A percentile compares a stretch with the other conserved stretches of the same genome.
phyloP scores from a whole-genome alignment of 1,140 invertebrate genomes.

The Drosophila ohnishii region DNA sequence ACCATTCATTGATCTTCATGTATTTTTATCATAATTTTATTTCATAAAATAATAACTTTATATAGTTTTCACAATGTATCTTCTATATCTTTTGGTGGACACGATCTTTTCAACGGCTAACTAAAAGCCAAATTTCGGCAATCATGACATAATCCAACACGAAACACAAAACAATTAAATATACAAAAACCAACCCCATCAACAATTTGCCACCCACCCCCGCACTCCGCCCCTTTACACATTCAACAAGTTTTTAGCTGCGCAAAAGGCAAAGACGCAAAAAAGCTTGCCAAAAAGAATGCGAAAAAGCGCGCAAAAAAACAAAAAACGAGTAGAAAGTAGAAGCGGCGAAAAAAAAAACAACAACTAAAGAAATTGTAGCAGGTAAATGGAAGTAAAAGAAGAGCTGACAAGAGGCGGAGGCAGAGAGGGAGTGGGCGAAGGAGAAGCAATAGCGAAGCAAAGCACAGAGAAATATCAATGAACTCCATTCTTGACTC shows the following conservation, averaged over 20 bases:
- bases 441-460: conserved; percentile 38
- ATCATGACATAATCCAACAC: conserved; percentile 41
- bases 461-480: conserved; percentile 63
- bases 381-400: conserved; percentile 58
- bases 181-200: conserved; percentile 52
- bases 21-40: no score
- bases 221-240: conserved; percentile 6
- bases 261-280: conserved; percentile 58
- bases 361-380: conserved; percentile 57
- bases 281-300: conserved; percentile 49
- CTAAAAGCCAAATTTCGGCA: conserved; percentile 16
- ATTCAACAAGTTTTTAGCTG: conserved; percentile 62
- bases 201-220: conserved; percentile 16
- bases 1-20: no score
- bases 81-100: not conserved
- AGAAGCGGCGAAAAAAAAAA: conserved; percentile 36
- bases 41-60: not conserved
- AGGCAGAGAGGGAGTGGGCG: conserved; percentile 24
- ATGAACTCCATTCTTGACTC: conserved; percentile 61
- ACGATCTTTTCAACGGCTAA: not conserved
- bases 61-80: not conserved
- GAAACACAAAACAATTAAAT: conserved; percentile 29
- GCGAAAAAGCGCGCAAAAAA: conserved; percentile 48
- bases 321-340: conserved; percentile 54
- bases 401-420: conserved; percentile 4